Evolutionary conservation across 1,140 invertebrate species (phyloP), one percentile per base, ranked within the genome.

Genomic region (Microplitis demolitor): DNA sequence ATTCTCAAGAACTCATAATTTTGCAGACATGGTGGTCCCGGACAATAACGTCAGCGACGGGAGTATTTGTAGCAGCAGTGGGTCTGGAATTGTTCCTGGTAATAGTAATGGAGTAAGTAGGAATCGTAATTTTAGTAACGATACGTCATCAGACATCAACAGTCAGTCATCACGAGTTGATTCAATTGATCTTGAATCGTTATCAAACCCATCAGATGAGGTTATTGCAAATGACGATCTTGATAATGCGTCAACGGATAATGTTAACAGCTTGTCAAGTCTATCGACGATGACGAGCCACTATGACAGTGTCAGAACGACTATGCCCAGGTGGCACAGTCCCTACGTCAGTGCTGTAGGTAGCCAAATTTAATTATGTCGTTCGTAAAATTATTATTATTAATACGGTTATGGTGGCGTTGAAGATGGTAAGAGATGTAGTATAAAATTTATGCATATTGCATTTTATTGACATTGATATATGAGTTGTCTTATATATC

Each of bases 1-100:
- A 68, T 94, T 93, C 76, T 89, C 88, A 11, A 85, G 88, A 69
- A 87, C 88, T 4, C 88, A 90, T 73, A 88, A 87, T 50, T 89
- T 89, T 77, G 81, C 83, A 6, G 87, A 80, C 71, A 87, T 86
- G 83, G 83, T 87, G 14, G 80, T 78, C 24, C 24, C 24, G 50
- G 78, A 79, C 33, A 77, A 54, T 51, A 72, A 73, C 14, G 50
- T 45, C 39, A 45, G 39, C 39, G 3, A 11, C 39, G 39, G 39
- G 11, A 45, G 39, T 45, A 11, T 45, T 11, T 3, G 6, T 11
- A 45, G 39, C 39, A 45, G 8, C 39, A 45, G 6, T 45, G 39
- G 39, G 1, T 6, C 11, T 11, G 39, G 39, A 45, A 11, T 45
- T 45, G 39, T 45, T 11, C 6, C 6, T 3, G 60, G 14, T 16